phyloP scores from a whole-genome alignment of 2,113 vertebrate species.

The Hypomesus transpacificus region DNA sequence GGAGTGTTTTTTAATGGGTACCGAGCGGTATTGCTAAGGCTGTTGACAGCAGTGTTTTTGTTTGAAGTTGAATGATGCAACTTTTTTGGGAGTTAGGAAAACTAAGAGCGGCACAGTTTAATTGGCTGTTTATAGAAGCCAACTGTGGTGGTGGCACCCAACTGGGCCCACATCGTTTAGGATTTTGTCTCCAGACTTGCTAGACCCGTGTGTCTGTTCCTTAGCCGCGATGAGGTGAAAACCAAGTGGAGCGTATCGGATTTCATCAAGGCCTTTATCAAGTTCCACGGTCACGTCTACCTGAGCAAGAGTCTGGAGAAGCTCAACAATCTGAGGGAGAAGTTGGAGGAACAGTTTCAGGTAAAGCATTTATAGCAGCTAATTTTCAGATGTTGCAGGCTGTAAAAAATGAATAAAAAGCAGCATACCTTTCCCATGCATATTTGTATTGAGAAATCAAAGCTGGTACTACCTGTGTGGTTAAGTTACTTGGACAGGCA shows the following conservation, averaged over 20 bases:
- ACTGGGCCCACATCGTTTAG: not conserved
- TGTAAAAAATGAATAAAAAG: too few relatives aligned
- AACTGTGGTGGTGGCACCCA: not conserved
- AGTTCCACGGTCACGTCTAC: conserved; percentile 98
- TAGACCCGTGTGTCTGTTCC: not conserved
- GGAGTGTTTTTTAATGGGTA: too few relatives aligned
- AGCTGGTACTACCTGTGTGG: too few relatives aligned
- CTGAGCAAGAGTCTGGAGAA: conserved; percentile 93
- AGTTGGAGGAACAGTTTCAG: conserved; percentile 98
- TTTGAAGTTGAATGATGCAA: too few relatives aligned
- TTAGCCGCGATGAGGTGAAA: conserved; percentile 94
- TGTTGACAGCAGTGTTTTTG: not conserved
- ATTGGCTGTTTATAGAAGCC: too few relatives aligned
- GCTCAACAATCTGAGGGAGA: conserved; percentile 87
- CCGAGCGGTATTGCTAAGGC: not conserved
- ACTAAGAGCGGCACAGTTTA: too few relatives aligned
- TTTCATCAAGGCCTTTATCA: conserved; percentile 98
- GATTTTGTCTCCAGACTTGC: not conserved
- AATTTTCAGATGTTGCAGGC: too few relatives aligned
- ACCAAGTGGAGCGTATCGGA: conserved; percentile 94
- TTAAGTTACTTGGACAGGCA: too few relatives aligned
- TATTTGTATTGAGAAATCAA: too few relatives aligned
- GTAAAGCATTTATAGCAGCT: conserved; percentile 51
- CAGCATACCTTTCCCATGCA: too few relatives aligned
- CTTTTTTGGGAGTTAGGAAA: too few relatives aligned